Percentiles rank a stretch among this genome's conserved stretches.
Evolutionary conservation across 30 jellyfish, hydroid and myxozoan genomes (phyloP).

Genomic region (Hydra vulgaris): DNA sequence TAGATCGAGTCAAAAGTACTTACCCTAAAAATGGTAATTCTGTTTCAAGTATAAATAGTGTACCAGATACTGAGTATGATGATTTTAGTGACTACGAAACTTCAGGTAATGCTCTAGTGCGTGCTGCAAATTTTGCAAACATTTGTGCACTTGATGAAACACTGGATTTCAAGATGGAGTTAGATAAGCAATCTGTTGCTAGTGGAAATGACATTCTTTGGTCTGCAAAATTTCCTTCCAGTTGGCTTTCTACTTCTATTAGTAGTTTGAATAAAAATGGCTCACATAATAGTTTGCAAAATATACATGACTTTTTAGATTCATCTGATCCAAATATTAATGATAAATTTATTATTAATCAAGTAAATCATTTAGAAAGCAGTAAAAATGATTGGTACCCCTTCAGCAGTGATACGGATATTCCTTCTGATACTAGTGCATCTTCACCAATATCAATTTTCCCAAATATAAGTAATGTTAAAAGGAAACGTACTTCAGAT

Average conservation of each 20-base stretch:
- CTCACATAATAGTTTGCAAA: neutral
- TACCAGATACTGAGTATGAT: constrained; percentile 5
- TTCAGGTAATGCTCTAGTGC: constrained; percentile 9
- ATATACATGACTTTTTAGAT: neutral
- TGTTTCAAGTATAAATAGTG: neutral
- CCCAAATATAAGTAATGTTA: neutral
- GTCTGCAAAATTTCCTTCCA: neutral
- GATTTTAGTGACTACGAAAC: constrained; percentile 30
- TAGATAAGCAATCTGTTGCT: constrained; percentile 1
- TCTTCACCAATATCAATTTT: neutral
- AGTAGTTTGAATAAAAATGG: neutral
- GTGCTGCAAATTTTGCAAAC: constrained; percentile 55
- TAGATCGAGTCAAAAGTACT: neutral
- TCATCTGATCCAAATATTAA: neutral
- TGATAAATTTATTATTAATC: neutral
- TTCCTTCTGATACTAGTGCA: constrained; percentile 1
- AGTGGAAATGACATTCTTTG: neutral
- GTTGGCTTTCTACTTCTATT: neutral
- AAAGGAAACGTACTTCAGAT: constrained; percentile 8
- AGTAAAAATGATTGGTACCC: constrained; percentile 2
- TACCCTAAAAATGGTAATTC: neutral
- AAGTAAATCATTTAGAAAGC: no score
- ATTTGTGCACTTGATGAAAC: constrained; percentile 41
- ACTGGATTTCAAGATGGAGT: constrained; percentile 29
- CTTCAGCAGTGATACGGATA: constrained; percentile 2